Conservation (phyloP, 30 jellyfish, hydroid and myxozoan species). For the Cassiopea xamachana region DNA sequence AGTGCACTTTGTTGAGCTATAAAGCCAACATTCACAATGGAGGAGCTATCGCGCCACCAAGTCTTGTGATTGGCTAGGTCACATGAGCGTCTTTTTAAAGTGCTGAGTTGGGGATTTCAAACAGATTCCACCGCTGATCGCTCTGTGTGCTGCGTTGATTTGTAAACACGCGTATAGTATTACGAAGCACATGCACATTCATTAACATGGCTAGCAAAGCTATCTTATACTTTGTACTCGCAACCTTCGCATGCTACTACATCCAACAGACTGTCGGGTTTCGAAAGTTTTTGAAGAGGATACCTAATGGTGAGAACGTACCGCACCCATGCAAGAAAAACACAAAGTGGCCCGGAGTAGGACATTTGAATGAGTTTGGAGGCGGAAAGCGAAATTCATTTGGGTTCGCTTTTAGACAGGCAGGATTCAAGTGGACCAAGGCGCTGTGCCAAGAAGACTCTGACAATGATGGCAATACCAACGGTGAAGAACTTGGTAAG, state of each 20-base stretch:
- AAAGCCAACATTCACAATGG: too few species aligned
- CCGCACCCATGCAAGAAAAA: slow-evolving; percentile 73
- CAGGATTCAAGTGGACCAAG: slow-evolving; percentile 74
- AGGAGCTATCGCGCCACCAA: too few species aligned
- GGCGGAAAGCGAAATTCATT: slow-evolving; percentile 80
- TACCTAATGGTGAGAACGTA: slow-evolving; percentile 75
- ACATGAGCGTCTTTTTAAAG: too few species aligned
- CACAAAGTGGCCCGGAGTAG: slow-evolving; percentile 76
- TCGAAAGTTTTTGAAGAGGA: slow-evolving; percentile 22
- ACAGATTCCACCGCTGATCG: too few species aligned
- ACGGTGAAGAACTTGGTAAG: slow-evolving; percentile 81
- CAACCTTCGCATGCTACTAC: not conserved
- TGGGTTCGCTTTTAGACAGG: slow-evolving; percentile 61
- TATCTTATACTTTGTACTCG: not conserved
- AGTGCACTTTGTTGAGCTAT: too few species aligned
- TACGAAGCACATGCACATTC: not conserved
- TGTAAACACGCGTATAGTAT: not conserved
- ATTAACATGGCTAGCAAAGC: not conserved
- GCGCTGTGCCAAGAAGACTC: slow-evolving; percentile 71
- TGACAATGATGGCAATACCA: slow-evolving; percentile 69
- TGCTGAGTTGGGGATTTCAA: too few species aligned
- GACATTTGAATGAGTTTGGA: slow-evolving; percentile 58
- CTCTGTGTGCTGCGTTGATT: not conserved
- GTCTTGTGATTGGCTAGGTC: too few species aligned
- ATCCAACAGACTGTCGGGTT: not conserved